These are phyloP conservation scores for Podarcis siculus DNA, from an alignment of 2,797 vertebrate genomes.

Conservation along the genomic window DNA sequence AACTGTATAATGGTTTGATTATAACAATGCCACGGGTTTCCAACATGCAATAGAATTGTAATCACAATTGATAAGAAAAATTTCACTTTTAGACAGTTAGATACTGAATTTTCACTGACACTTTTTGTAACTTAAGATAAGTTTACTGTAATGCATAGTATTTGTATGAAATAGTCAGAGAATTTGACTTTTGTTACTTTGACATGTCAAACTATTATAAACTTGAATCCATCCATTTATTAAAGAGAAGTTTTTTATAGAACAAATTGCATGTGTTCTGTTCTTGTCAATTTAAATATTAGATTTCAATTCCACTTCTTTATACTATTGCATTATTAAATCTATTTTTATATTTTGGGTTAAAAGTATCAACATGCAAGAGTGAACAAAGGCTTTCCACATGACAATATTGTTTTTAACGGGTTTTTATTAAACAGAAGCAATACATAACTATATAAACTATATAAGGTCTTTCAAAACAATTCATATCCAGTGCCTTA, in stretches of 20 bases:
- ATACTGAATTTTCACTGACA: conserved; percentile 72
- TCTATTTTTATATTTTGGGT: background rate
- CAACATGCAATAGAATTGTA: conserved; percentile 64
- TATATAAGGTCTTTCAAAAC: too few relatives aligned
- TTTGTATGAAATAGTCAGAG: conserved; percentile 78
- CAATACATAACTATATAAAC: too few relatives aligned
- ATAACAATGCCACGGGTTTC: conserved; percentile 60
- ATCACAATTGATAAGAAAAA: conserved; percentile 55
- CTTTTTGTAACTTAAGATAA: conserved; percentile 77
- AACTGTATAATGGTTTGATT: conserved; percentile 55
- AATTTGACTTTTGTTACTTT: conserved; percentile 84
- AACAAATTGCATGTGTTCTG: conserved; percentile 57
- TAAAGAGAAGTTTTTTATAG: conserved; percentile 82
- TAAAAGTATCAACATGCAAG: background rate
- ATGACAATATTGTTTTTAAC: background rate
- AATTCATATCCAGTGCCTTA: too few relatives aligned
- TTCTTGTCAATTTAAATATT: conserved; percentile 21
- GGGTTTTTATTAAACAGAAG: too few relatives aligned
- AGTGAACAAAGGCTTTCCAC: background rate
- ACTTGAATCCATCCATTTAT: conserved; percentile 83
- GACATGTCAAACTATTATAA: conserved; percentile 76
- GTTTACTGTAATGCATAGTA: conserved; percentile 80
- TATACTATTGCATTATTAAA: background rate
- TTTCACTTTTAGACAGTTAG: conserved; percentile 69
- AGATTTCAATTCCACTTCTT: background rate